These are phyloP conservation scores for Cottoperca gobio DNA, from an alignment of 2,797 vertebrate species.

Conservation along the genomic window DNA sequence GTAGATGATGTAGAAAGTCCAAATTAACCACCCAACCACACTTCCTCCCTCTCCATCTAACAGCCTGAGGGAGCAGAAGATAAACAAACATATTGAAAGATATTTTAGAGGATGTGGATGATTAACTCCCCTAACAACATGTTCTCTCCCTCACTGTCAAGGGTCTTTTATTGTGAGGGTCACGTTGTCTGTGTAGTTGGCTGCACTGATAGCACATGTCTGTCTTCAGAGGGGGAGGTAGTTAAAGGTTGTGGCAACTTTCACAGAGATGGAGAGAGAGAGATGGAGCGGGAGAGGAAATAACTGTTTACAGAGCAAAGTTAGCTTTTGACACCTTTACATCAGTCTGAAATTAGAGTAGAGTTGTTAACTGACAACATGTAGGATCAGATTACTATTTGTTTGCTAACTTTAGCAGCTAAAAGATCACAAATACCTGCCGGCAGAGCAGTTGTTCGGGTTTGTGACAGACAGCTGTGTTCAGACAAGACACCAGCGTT, in stretches of 20 bases:
- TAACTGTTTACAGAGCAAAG: neutral
- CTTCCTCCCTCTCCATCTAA: neutral
- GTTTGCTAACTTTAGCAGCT: constrained; percentile 62
- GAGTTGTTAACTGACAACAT: constrained; percentile 18
- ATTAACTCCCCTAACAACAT: constrained; percentile 19
- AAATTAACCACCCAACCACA: constrained; percentile 9
- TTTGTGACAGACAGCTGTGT: constrained; percentile 62
- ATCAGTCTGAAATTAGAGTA: neutral
- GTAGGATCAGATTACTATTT: constrained; percentile 39
- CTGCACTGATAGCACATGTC: neutral
- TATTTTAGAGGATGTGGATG: constrained; percentile 13
- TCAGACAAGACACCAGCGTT: constrained; percentile 61
- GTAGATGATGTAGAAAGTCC: neutral
- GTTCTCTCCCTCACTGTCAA: constrained; percentile 7
- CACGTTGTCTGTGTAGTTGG: constrained; percentile 3
- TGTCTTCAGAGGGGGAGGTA: neutral
- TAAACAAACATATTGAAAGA: constrained; percentile 12
- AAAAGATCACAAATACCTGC: constrained; percentile 61
- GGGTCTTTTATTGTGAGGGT: constrained; percentile 10
- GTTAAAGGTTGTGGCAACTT: constrained; percentile 12
- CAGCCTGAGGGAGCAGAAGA: neutral
- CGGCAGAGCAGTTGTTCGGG: constrained; percentile 57
- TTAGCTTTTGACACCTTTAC: constrained; percentile 1
- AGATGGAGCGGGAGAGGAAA: neutral
- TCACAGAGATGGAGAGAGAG: neutral